Evolutionary conservation across 2,888 invertebrate species (phyloP), one percentile per base, ranked within the genome.

Genomic region (Subacronicta megacephala): DNA sequence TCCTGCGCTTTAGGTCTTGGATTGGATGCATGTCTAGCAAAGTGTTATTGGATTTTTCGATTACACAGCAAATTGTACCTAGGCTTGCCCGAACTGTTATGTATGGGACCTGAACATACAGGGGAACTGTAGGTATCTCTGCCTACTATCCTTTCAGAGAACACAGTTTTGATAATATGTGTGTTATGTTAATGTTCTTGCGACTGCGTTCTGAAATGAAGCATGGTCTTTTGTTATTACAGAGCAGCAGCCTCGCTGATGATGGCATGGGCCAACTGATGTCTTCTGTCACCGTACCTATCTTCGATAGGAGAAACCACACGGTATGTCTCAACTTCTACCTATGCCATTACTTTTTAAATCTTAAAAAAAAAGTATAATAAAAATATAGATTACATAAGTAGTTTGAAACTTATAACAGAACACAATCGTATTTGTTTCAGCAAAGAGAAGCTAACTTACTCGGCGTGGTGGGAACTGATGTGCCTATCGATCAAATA

Each of bases 381-480:
- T 29, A 1, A 23, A 23, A 6, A 23, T 9, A 23, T 7, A 23
- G 23, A 7, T 23, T 3, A 6, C 3, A 7, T 23, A 3, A 1
- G 29, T 12, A 29, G 29, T 10, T 29, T 12, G 12, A 29, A 29
- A 29, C 3, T 42, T 18, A 54, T 17, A 7, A 9, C 10, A 31
- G 50, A 31, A 9, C 16, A 4, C 15, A 42, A 50, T 29, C 6
- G 20, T 44, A n/a, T n/a, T n/a, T n/a, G n/a, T 62, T 94, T 41
- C 89, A 97, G 97, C 96, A 97, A 83, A 96, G 98, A 84, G 97
- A 97, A 74, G 99, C 99, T 16, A 98, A 98, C 89, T 95, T 99
- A 68, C 95, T 99, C 68, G 99, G 99, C 46, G 99, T 99, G 36
- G 99, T 99, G 62, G 99, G 99, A 45, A 99, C 99, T 16, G 99